Conservation (phyloP, 2,113 vertebrate genomes). For the Ibidorhyncha struthersii region DNA sequence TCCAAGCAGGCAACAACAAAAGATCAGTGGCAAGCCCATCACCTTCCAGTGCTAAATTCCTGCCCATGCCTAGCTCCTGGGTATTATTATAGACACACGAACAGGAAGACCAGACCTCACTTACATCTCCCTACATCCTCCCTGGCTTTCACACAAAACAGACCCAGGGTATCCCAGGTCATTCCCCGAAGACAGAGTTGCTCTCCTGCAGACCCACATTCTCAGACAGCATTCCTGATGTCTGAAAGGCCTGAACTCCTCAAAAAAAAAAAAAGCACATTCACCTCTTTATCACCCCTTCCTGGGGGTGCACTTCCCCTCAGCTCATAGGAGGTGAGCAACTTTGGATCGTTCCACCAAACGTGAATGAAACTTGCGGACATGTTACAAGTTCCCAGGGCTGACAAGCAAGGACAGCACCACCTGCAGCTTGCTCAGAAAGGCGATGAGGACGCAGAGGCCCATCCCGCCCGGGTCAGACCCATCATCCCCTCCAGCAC, state of each 20-base stretch:
- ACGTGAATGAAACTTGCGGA: not conserved
- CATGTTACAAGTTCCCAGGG: not conserved
- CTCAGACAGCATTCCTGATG: not conserved
- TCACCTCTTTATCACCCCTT: not conserved
- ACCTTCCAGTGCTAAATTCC: not conserved
- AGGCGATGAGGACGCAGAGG: not conserved
- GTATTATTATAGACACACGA: not conserved
- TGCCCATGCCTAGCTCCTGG: not conserved
- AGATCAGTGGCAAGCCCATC: not conserved
- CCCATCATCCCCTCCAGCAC: not conserved
- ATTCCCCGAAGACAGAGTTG: not conserved
- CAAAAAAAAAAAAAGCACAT: not conserved
- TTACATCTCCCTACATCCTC: not conserved
- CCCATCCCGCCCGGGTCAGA: not conserved
- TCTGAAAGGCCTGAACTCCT: not conserved
- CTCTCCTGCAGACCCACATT: not conserved
- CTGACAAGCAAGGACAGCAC: not conserved
- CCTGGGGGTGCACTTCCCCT: not conserved
- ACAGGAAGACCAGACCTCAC: not conserved
- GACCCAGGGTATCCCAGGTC: not conserved
- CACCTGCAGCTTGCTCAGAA: not conserved
- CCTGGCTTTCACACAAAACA: not conserved
- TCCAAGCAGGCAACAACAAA: not conserved
- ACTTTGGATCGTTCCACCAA: not conserved
- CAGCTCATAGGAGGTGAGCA: not conserved